Evolutionary conservation across 1,140 invertebrate genomes (phyloP), one percentile per base, ranked within the genome.

Genomic region (Pygmarrhopalites habei): DNA sequence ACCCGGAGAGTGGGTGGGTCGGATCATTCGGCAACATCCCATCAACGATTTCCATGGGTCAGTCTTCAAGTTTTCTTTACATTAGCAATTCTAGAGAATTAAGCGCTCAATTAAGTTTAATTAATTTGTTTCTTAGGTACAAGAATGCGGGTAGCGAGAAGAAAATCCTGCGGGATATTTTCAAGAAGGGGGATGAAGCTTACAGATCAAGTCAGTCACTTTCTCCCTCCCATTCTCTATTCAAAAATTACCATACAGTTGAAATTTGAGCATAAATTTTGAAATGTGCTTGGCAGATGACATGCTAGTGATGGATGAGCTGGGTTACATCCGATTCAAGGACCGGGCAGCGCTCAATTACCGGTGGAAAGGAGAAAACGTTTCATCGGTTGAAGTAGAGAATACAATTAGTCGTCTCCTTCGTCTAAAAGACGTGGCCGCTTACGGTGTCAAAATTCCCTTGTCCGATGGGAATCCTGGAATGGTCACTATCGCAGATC

Each of bases 301-400:
- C 73, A 74, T 85, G 44, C 69, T 85, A 49, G 72, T 78, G 19
- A 80, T 79, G 78, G 83, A 85, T 70, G 74, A 80, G 49, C 74
- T 78, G 58, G 83, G 84, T 26, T 85, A 82, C 73, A 73, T 85
- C 60, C 84, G 81, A 69, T 85, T 85, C 75, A 76, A 77, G 55
- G 83, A 85, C 71, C 75, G 83, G 29, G 81, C 80, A 1, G 83
- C 83, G 14, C 84, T 85, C 71, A 85, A 68, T 68, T 85, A 80
- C 75, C 82, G 95, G 47, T 92, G 88, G 88, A 91, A 92, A 76
- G 95, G 96, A n/a, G 97, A 99, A 80, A 99, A 99, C 77, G 95
- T 99, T 1, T 96, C 92, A 7, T 98, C 96, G 1, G 89, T 89
- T 4, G 96, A 99, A 80, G 89, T 99, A 2, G 96, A 99, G 78